A percentile compares a stretch with the other conserved stretches of the same genome.
phyloP scores from a whole-genome alignment of 2,113 vertebrate species.

The Bubo blakistoni region DNA sequence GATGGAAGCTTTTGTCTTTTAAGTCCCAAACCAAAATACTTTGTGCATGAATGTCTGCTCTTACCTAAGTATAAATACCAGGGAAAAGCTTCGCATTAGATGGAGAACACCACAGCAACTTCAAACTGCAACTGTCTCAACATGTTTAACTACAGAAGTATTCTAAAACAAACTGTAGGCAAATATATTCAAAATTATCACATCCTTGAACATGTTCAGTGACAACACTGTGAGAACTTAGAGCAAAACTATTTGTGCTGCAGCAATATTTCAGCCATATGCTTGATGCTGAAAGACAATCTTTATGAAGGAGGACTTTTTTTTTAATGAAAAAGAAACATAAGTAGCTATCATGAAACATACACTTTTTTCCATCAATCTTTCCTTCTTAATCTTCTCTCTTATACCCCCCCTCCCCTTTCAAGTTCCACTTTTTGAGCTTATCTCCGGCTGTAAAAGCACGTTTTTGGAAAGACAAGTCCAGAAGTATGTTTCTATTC shows the following conservation, averaged over 20 bases:
- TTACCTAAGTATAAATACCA: not conserved
- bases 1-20: not conserved
- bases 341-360: not conserved
- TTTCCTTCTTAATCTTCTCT: not conserved
- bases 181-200: slow-evolving; percentile 9
- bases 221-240: not conserved
- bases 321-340: not conserved
- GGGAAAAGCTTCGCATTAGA: not conserved
- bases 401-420: not conserved
- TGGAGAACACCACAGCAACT: not conserved
- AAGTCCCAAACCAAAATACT: not conserved
- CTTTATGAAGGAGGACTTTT: not conserved
- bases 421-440: not conserved
- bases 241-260: not conserved
- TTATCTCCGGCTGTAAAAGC: not conserved
- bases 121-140: slow-evolving; percentile 5
- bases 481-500: not conserved
- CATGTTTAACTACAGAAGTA: not conserved
- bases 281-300: not conserved
- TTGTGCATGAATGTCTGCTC: not conserved
- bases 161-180: slow-evolving; percentile 1
- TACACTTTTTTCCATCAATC: not conserved
- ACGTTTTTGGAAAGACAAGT: not conserved
- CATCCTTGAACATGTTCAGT: not conserved
- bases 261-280: not conserved